These are phyloP conservation scores for Ptychobarbus kaznakovi DNA, from an alignment of 2,797 vertebrate species.

Conservation along the genomic window DNA sequence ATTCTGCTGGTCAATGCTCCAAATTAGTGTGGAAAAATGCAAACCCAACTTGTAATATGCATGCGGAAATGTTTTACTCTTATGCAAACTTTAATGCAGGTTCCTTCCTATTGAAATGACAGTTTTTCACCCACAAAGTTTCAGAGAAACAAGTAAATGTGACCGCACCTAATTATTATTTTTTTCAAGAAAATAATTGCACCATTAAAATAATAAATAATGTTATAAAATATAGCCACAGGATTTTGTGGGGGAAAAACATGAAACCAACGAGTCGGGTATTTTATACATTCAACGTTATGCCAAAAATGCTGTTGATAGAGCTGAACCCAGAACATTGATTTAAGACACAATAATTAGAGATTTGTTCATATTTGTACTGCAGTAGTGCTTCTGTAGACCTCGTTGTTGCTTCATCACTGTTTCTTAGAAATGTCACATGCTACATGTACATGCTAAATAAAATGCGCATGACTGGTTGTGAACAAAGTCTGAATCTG, in stretches of 20 bases:
- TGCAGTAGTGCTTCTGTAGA: not conserved
- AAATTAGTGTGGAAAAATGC: not conserved
- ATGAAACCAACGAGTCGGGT: not conserved
- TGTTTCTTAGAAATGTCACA: not conserved
- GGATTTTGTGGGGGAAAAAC: not conserved
- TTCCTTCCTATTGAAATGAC: not conserved
- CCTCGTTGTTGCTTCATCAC: not conserved
- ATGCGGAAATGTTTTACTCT: not conserved
- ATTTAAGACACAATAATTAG: not conserved
- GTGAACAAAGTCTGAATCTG: not conserved
- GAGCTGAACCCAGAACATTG: not conserved
- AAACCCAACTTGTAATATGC: not conserved
- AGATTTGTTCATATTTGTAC: not conserved
- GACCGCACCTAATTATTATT: not conserved
- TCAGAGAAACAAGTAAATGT: not conserved
- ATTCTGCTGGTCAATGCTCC: not conserved
- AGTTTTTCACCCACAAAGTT: not conserved
- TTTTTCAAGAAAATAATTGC: not conserved
- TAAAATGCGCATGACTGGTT: not conserved
- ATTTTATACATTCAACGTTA: not conserved
- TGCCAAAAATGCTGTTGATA: not conserved
- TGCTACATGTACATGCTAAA: slow-evolving; percentile 2
- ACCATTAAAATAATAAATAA: not conserved
- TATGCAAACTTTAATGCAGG: not conserved
- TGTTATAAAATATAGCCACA: not conserved